Conservation (phyloP, 1,140 invertebrate species). For the Nymphalis io region DNA sequence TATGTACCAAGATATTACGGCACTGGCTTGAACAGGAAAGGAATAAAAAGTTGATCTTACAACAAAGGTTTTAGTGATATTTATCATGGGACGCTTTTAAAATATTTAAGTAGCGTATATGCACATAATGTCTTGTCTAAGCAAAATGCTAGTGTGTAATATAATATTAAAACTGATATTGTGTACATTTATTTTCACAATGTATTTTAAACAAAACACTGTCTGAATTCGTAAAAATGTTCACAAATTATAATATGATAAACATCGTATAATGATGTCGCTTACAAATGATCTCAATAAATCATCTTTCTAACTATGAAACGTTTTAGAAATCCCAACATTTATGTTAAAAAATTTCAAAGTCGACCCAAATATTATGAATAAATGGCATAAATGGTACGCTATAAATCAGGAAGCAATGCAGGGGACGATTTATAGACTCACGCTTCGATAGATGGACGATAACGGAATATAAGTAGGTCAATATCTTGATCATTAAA, state of each 20-base stretch:
- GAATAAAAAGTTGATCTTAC: slow-evolving; percentile 20
- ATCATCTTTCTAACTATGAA: no score
- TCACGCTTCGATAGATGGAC: slow-evolving; percentile 13
- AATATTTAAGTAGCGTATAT: slow-evolving; percentile 8
- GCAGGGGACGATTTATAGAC: slow-evolving; percentile 36
- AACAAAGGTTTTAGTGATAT: slow-evolving; percentile 15
- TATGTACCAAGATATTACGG: neutral
- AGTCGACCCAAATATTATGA: slow-evolving; percentile 19
- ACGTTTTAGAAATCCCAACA: neutral
- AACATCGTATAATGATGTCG: no score
- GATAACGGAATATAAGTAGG: slow-evolving; percentile 22
- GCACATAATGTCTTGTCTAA: no score
- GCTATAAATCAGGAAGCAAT: slow-evolving; percentile 65
- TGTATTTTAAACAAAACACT: no score
- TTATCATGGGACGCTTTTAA: slow-evolving; percentile 16
- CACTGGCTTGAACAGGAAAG: neutral
- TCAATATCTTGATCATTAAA: slow-evolving; percentile 10
- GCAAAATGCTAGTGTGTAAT: no score
- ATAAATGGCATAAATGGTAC: slow-evolving; percentile 61
- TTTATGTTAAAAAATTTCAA: slow-evolving; percentile 8
- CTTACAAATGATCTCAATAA: neutral
- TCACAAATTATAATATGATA: no score
- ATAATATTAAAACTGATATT: no score
- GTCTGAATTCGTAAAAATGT: no score
- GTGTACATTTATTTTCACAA: no score